Percentiles rank a stretch among this genome's conserved stretches.
Evolutionary conservation across 1,140 invertebrate species (phyloP).

Genomic region (Hyphantria cunea): DNA sequence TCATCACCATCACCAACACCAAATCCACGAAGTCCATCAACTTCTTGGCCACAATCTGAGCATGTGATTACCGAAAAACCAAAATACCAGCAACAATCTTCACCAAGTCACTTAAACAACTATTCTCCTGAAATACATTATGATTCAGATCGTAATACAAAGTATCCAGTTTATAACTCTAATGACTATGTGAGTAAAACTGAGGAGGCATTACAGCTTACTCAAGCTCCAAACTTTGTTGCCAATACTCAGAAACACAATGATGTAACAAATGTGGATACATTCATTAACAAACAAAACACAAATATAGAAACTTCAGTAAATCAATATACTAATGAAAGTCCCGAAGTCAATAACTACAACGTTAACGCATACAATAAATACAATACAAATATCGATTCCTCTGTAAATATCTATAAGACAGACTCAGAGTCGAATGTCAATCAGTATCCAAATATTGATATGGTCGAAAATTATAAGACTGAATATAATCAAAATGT

Average conservation of each 20-base stretch:
- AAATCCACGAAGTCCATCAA: conserved; percentile 25
- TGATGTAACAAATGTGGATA: background rate
- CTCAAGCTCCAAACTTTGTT: conserved; percentile 23
- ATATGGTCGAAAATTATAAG: conserved; percentile 11
- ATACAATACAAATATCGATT: conserved; percentile 8
- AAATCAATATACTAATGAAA: conserved; percentile 1
- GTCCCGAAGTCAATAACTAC: conserved; percentile 5
- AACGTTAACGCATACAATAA: conserved; percentile 3
- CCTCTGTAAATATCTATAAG: background rate
- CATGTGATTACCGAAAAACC: conserved; percentile 42
- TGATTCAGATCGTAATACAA: conserved; percentile 52
- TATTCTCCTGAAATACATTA: conserved; percentile 69
- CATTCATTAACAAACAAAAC: background rate
- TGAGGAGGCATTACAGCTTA: conserved; percentile 27
- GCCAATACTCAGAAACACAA: conserved; percentile 2
- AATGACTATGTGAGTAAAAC: conserved; percentile 54
- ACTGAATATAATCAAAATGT: conserved; percentile 34
- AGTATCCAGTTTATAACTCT: conserved; percentile 52
- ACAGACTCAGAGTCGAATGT: background rate
- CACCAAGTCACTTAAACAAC: conserved; percentile 58
- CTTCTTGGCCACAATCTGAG: conserved; percentile 35
- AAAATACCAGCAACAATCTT: conserved; percentile 42
- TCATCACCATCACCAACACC: conserved; percentile 28
- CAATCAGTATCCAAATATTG: conserved; percentile 23
- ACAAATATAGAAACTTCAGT: background rate